A percentile compares a stretch with the other conserved stretches of the same genome.
phyloP scores from a whole-genome alignment of 92 coral and sea anemone species.

The Scolanthus callimorphus region DNA sequence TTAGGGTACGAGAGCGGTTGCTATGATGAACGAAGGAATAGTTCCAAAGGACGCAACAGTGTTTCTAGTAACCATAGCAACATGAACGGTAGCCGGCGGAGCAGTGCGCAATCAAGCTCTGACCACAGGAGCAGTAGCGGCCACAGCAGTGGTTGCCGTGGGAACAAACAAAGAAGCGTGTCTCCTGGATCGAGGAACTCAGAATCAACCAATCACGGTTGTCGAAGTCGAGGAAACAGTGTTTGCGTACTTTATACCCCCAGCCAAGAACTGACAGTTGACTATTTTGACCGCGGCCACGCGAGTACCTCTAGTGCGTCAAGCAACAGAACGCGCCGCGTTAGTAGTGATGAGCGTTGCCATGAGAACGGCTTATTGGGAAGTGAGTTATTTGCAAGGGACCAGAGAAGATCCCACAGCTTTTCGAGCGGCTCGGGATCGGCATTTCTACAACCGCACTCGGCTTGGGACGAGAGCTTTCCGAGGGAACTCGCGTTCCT shows the following conservation, averaged over 20 bases:
- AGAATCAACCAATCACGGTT: no score
- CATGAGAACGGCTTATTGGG: neutral
- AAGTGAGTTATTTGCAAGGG: neutral
- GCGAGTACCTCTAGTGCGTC: neutral
- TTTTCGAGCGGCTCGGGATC: neutral
- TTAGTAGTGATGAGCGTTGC: neutral
- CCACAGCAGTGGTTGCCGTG: constrained; percentile 3
- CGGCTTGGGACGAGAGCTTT: constrained; percentile 1
- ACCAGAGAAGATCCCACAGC: neutral
- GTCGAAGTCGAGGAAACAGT: no score
- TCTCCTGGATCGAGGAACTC: no score
- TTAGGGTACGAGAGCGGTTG: neutral
- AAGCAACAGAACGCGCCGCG: neutral
- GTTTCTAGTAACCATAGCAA: neutral
- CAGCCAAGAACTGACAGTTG: neutral
- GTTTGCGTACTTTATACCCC: no score
- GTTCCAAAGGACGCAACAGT: neutral
- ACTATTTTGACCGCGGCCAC: neutral
- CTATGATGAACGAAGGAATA: neutral
- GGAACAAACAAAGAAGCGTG: neutral
- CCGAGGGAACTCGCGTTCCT: neutral
- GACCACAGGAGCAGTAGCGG: no score
- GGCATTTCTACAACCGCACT: neutral
- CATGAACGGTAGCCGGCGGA: neutral
- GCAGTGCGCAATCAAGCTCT: neutral